phyloP scores from a whole-genome alignment of 2,113 vertebrate species.

The Mandrillus leucophaeus region DNA sequence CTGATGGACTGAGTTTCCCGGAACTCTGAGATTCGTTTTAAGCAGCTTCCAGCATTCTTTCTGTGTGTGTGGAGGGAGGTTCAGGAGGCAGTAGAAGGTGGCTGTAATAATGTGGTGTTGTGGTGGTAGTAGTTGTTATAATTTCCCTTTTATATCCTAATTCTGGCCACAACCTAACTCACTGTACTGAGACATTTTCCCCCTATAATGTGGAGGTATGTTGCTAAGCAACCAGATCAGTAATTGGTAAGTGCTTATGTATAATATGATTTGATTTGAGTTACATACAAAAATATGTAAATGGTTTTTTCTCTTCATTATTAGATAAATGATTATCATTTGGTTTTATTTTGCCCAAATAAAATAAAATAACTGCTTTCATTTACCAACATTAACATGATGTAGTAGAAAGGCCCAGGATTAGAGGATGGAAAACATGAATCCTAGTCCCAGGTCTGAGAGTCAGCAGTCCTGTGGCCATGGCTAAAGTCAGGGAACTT shows the following conservation, averaged over 20 bases:
- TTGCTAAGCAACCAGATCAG: constrained; percentile 77
- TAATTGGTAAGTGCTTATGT: constrained; percentile 76
- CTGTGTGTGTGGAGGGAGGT: not conserved
- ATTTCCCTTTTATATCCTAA: constrained; percentile 53
- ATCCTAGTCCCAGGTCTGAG: not conserved
- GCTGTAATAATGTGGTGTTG: accelerated
- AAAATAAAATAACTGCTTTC: constrained; percentile 65
- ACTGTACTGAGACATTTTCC: constrained; percentile 51
- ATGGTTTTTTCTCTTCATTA: constrained; percentile 63
- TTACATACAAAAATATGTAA: constrained; percentile 71
- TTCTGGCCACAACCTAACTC: constrained; percentile 54
- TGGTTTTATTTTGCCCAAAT: constrained; percentile 74
- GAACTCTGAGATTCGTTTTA: not conserved
- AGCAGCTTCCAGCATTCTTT: not conserved
- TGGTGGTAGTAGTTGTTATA: not conserved
- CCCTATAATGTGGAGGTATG: constrained; percentile 36
- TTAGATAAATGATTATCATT: constrained; percentile 70
- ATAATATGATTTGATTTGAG: constrained; percentile 79
- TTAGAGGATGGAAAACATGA: not conserved
- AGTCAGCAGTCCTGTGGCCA: not conserved
- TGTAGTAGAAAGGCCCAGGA: not conserved
- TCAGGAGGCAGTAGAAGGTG: not conserved
- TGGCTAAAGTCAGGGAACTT: not conserved
- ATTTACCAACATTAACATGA: constrained; percentile 34
- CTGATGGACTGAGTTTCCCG: not conserved